Evolutionary conservation across 2,113 vertebrate genomes (phyloP).

Genomic region (Zapornia atra): DNA sequence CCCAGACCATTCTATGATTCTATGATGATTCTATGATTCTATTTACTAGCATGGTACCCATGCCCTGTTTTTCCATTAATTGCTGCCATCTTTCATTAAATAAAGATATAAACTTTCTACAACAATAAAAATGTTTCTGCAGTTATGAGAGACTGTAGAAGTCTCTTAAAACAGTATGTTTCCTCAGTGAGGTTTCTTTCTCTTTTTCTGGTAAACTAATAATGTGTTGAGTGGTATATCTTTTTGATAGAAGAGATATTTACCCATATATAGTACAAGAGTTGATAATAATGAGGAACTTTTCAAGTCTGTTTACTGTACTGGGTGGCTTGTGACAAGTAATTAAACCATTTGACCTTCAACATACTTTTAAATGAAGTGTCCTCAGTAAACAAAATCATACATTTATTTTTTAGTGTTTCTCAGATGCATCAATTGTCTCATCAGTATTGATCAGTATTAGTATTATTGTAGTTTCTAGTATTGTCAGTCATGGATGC

Average conservation of each 20-base stretch:
- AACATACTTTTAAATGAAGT: not conserved
- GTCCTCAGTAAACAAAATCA: not conserved
- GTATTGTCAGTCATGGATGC: not conserved
- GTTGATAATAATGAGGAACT: not conserved
- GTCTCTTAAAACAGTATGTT: not conserved
- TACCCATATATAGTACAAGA: not conserved
- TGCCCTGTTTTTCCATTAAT: not conserved
- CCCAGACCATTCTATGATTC: too few species aligned
- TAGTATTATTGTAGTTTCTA: not conserved
- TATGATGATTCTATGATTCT: too few species aligned
- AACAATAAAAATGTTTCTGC: not conserved
- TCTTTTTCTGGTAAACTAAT: not conserved
- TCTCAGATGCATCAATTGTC: not conserved
- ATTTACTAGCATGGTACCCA: not conserved
- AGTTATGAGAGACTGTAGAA: not conserved
- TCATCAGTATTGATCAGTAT: not conserved
- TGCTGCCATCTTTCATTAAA: not conserved
- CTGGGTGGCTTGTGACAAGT: not conserved
- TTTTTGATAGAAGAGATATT: not conserved
- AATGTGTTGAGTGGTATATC: not conserved
- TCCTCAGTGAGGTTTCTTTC: not conserved
- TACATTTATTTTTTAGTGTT: not conserved
- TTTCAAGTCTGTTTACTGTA: not conserved
- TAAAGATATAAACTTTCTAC: not conserved
- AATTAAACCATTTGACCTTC: not conserved